phyloP scores from a whole-genome alignment of 2,113 vertebrate genomes.

The Rhipidura dahli region DNA sequence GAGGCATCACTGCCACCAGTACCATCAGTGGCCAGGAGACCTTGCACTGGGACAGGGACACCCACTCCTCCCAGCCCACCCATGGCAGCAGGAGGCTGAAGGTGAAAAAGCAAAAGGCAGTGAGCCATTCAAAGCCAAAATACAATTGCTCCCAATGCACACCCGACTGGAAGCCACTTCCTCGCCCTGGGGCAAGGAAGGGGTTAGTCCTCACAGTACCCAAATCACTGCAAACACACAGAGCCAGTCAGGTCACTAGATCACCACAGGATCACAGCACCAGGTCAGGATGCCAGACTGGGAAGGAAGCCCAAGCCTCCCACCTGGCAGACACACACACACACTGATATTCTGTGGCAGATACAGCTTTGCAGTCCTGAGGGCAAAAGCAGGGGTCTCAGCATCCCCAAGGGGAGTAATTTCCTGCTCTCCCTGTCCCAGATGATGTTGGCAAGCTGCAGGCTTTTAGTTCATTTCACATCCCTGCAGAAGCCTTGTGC shows the following conservation, averaged over 20 bases:
- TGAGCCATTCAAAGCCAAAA: neutral
- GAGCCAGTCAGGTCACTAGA: neutral
- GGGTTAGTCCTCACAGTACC: neutral
- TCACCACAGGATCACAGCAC: neutral
- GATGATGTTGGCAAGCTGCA: neutral
- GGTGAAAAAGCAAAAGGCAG: neutral
- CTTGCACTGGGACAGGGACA: rapidly evolving
- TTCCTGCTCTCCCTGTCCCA: neutral
- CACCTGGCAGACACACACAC: neutral
- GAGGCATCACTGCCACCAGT: neutral
- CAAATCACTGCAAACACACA: rapidly evolving
- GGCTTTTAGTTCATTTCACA: neutral
- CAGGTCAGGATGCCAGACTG: neutral
- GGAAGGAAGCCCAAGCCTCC: neutral
- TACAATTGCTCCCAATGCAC: neutral
- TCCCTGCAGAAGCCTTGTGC: neutral
- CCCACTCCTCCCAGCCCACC: neutral
- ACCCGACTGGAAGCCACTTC: neutral
- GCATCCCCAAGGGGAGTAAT: neutral
- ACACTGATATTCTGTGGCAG: neutral
- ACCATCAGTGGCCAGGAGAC: neutral
- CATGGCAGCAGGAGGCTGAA: rapidly evolving
- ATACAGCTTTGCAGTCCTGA: neutral
- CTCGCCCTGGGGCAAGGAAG: neutral
- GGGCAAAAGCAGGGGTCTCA: neutral